Base-by-base conservation (phyloP, 1,140 invertebrate species). In the Tetraneura akinire region DNA sequence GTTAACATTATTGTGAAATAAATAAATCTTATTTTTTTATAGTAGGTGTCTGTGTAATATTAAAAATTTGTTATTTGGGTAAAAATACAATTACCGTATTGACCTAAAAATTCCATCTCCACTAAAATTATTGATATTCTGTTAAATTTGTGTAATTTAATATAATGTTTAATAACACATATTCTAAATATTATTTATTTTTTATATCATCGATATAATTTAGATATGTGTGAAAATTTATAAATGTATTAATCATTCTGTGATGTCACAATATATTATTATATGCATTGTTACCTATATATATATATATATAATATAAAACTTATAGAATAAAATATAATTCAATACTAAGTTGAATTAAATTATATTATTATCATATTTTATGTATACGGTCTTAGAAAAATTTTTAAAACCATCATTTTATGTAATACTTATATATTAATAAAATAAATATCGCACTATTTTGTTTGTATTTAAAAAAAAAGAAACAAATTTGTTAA, bases 1-100 rank as follows among this genome's bases (percentile, higher is more conserved):
- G 51, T 0, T 51, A 51, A 8, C 23, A 14, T 29, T 11, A 71
- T 71, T 71, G 9, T 29, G 29, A 18, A 5, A 49, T n/a, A 71
- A 29, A 71, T 49, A 71, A 14, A 3, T 9, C 23, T 51, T 71
- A 71, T 71, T 71, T 71, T 71, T 71, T 3, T 70, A 37, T 37
- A 32, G 14, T 71, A 71, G 21, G 18, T 62, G 26, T 26, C 10
- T 32, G 9, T 62, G 18, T 37, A 9, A 62, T 62, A 1, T n/a
- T 32, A 32, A 3, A n/a, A n/a, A n/a, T n/a, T n/a, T n/a, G n/a
- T n/a, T n/a, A n/a, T n/a, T n/a, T n/a, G n/a, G n/a, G n/a, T n/a
- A 29, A 62, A 62, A n/a, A 37, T 3, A 62, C n/a, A 37, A 37
- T 37, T 37, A 37, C 32, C 3, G 32, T 37, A 37, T 37, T 37